Evolutionary conservation across 2,888 invertebrate species (phyloP).

Genomic region (Oligia fasciuncula): DNA sequence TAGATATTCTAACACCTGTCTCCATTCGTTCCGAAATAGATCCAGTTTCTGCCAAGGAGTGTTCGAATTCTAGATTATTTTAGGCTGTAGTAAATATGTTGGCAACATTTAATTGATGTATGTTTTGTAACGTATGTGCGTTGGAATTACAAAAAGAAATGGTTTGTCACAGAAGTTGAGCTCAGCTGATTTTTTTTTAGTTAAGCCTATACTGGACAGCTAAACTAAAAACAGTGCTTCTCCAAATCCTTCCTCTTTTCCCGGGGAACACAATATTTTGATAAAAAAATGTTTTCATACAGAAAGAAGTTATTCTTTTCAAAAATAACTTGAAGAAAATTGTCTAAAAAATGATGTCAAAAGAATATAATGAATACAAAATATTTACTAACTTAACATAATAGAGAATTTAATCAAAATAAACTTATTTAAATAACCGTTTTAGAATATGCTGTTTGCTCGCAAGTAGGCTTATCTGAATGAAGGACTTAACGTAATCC

Average conservation of each 20-base stretch:
- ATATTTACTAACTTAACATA: conserved; percentile 16
- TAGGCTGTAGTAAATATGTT: conserved; percentile 33
- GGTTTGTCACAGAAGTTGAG: not conserved
- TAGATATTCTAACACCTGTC: conserved; percentile 72
- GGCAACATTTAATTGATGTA: not conserved
- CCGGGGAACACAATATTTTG: too few species aligned
- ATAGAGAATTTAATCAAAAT: conserved; percentile 20
- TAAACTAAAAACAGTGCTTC: too few species aligned
- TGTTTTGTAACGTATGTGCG: not conserved
- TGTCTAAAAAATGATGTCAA: conserved; percentile 6
- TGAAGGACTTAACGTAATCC: conserved; percentile 49
- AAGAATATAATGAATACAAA: not conserved
- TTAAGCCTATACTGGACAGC: too few species aligned
- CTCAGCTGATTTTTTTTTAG: too few species aligned
- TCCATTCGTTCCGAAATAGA: conserved; percentile 57
- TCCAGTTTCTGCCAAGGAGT: conserved; percentile 50
- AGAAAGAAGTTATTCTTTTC: not conserved
- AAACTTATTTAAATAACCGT: conserved; percentile 13
- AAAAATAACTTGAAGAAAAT: not conserved
- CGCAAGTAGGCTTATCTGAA: conserved; percentile 38
- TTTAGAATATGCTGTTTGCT: conserved; percentile 45
- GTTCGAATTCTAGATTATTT: conserved; percentile 47
- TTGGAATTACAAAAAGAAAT: not conserved
- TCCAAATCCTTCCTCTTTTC: too few species aligned
- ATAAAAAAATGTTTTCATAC: not conserved